These are phyloP conservation scores for Vipera latastei DNA, from an alignment of 2,797 vertebrate genomes.

Conservation along the genomic window DNA sequence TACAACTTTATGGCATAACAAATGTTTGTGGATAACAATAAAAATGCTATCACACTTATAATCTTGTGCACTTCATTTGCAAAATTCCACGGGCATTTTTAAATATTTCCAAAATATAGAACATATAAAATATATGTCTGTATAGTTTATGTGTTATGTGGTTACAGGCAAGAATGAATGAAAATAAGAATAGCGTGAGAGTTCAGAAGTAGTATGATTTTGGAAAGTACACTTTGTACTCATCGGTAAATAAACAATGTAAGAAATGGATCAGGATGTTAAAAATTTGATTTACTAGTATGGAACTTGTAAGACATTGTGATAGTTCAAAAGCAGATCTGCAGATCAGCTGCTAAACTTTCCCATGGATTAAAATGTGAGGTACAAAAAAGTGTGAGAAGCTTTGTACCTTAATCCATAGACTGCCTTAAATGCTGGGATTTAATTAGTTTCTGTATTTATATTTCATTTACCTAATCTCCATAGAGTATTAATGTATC, in stretches of 20 bases:
- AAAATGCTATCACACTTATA: background rate
- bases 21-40: background rate
- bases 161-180: background rate
- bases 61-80: background rate
- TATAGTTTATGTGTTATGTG: background rate
- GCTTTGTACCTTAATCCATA: background rate
- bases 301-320: background rate
- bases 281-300: background rate
- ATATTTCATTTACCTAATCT: background rate
- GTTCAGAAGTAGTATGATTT: background rate
- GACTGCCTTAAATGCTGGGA: background rate
- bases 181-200: background rate
- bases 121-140: background rate
- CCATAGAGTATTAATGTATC: background rate
- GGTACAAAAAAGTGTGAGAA: slow-evolving; percentile 5
- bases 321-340: background rate
- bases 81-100: background rate
- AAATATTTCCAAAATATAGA: background rate
- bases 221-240: background rate
- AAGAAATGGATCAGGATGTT: background rate
- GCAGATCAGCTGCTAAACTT: background rate
- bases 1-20: background rate
- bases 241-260: background rate
- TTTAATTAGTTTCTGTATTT: slow-evolving; percentile 12
- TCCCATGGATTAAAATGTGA: slow-evolving; percentile 12